Percentiles rank a stretch among this genome's conserved stretches.
phyloP scores from a whole-genome alignment of 2,888 invertebrate genomes.

The Phytoseiulus persimilis region DNA sequence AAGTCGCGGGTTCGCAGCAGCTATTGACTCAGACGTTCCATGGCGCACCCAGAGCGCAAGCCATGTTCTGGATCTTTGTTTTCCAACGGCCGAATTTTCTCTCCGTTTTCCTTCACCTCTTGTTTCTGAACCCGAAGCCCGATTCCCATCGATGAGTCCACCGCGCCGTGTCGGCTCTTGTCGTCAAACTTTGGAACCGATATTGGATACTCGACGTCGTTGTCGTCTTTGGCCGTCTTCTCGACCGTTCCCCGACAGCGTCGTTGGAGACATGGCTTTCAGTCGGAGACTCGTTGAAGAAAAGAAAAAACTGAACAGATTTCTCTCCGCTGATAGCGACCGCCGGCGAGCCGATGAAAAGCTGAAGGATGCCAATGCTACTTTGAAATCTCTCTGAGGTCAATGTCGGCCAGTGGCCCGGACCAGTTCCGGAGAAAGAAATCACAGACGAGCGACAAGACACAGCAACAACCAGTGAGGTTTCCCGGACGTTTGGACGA shows the following conservation, averaged over 20 bases:
- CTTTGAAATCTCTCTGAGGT: not conserved
- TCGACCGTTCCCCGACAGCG: not conserved
- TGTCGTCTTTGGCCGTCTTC: too few relatives aligned
- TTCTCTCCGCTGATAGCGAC: not conserved
- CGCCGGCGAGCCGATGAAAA: not conserved
- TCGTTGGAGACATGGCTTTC: not conserved
- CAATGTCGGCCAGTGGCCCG: constrained; percentile 5
- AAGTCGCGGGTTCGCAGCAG: too few relatives aligned
- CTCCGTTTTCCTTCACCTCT: too few relatives aligned
- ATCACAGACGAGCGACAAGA: not conserved
- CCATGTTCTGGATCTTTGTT: too few relatives aligned
- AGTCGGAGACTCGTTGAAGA: not conserved
- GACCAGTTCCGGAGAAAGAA: constrained; percentile 5
- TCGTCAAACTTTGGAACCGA: too few relatives aligned
- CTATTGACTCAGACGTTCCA: too few relatives aligned
- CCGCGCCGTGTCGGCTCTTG: too few relatives aligned
- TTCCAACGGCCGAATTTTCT: too few relatives aligned
- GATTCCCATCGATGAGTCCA: too few relatives aligned
- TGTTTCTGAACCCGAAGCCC: too few relatives aligned
- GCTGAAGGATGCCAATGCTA: not conserved
- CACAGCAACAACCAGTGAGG: not conserved
- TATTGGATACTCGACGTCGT: too few relatives aligned
- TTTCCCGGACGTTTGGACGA: not conserved
- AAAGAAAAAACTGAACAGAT: not conserved
- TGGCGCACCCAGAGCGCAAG: too few relatives aligned